phyloP scores from a whole-genome alignment of 2,797 vertebrate species.

The Acanthiza pusilla region DNA sequence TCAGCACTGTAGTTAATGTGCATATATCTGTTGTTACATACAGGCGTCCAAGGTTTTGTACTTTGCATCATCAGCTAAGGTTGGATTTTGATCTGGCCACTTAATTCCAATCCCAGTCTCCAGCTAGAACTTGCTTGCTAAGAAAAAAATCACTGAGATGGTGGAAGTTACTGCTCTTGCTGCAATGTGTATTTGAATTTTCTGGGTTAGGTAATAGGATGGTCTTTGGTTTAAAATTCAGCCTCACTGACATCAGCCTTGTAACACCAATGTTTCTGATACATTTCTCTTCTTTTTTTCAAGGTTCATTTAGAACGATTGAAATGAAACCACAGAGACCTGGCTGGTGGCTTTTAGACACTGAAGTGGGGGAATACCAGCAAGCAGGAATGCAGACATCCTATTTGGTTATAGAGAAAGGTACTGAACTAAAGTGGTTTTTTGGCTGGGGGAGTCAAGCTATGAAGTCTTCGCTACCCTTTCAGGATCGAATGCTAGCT shows the following conservation, averaged over 20 bases:
- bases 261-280: neutral
- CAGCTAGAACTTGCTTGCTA: neutral
- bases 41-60: neutral
- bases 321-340: slow-evolving; percentile 91
- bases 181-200: neutral
- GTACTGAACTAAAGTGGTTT: slow-evolving; percentile 65
- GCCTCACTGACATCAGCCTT: neutral
- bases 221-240: neutral
- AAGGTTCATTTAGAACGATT: slow-evolving; percentile 89
- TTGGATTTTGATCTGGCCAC: neutral
- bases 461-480: neutral
- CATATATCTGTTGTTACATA: neutral
- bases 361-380: slow-evolving; percentile 86
- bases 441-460: neutral
- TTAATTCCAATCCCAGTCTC: neutral
- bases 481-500: neutral
- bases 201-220: neutral
- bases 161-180: neutral
- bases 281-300: neutral
- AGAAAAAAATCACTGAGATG: neutral
- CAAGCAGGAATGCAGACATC: slow-evolving; percentile 89
- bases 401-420: slow-evolving; percentile 86
- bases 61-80: neutral
- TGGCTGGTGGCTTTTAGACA: slow-evolving; percentile 92
- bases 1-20: neutral